Percentiles rank a stretch among this genome's conserved stretches.
These are phyloP conservation scores for Antheraea assamensis DNA, from an alignment of 2,888 invertebrate genomes.

Conservation along the genomic window DNA sequence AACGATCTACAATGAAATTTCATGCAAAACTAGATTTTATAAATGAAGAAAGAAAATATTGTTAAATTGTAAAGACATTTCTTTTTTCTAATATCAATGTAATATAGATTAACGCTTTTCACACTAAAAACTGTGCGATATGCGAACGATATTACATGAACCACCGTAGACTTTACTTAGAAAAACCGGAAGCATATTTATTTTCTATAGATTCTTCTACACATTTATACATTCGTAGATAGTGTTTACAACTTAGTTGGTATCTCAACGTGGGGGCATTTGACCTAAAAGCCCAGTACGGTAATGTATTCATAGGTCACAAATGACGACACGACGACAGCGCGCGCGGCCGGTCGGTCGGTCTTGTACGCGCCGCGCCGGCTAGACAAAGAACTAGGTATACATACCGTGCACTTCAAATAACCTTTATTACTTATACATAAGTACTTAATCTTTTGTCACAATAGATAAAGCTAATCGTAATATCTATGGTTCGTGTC, in stretches of 20 bases:
- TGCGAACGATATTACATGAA: too few relatives aligned
- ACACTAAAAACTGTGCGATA: too few relatives aligned
- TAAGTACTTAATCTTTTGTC: neutral
- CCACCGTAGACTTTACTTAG: too few relatives aligned
- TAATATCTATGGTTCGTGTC: neutral
- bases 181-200: too few relatives aligned
- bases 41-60: too few relatives aligned
- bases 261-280: conserved; percentile 30
- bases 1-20: too few relatives aligned
- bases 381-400: conserved; percentile 22
- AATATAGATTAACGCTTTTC: too few relatives aligned
- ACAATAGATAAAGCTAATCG: neutral
- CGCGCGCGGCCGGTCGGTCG: neutral
- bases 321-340: conserved; percentile 20
- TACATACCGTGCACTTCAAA: conserved; percentile 9
- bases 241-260: conserved; percentile 17
- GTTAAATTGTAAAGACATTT: too few relatives aligned
- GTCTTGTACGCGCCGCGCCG: conserved; percentile 16
- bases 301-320: conserved; percentile 48
- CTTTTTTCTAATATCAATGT: too few relatives aligned
- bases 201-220: too few relatives aligned
- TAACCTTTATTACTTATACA: conserved; percentile 1
- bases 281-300: conserved; percentile 44
- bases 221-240: neutral
- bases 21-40: too few relatives aligned